These are phyloP conservation scores for Myotis lucifugus DNA, from an alignment of 2,113 vertebrate genomes.

Conservation along the genomic window DNA sequence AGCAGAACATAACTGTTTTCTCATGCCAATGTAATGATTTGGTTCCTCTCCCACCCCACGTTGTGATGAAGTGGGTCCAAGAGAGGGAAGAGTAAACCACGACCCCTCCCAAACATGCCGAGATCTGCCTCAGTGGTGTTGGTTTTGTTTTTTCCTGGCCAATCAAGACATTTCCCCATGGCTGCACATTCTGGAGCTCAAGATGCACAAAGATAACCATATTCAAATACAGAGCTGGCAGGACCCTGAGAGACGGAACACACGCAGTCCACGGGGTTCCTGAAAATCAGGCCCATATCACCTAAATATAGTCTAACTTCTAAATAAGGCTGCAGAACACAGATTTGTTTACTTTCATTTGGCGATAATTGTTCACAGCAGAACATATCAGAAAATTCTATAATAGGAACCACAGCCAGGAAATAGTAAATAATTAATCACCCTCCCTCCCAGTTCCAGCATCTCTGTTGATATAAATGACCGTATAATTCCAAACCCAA, in stretches of 20 bases:
- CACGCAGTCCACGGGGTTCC: not conserved
- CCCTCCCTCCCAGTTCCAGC: slow-evolving; percentile 87
- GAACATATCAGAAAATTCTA: slow-evolving; percentile 90
- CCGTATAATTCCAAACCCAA: slow-evolving; percentile 90
- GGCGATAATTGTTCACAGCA: slow-evolving; percentile 91
- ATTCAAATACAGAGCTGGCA: not conserved
- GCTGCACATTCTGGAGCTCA: not conserved
- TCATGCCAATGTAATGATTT: not conserved
- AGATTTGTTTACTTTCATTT: slow-evolving; percentile 87
- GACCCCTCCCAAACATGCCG: not conserved
- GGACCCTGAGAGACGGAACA: not conserved
- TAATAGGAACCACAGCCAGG: slow-evolving; percentile 89
- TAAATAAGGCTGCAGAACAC: slow-evolving; percentile 82
- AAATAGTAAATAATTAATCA: slow-evolving; percentile 93
- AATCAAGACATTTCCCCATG: not conserved
- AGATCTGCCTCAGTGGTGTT: not conserved
- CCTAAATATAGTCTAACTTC: slow-evolving; percentile 82
- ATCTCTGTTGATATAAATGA: slow-evolving; percentile 91
- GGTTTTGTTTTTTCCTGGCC: not conserved
- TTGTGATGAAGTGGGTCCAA: not conserved
- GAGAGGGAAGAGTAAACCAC: not conserved
- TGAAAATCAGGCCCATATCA: slow-evolving; percentile 74
- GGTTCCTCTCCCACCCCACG: too few species aligned
- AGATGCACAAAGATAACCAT: not conserved
- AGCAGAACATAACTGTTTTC: not conserved